A percentile compares a stretch with the other conserved stretches of the same genome.
Conservation (phyloP, 2,888 invertebrate genomes). For the Meiosimyza decipiens region DNA sequence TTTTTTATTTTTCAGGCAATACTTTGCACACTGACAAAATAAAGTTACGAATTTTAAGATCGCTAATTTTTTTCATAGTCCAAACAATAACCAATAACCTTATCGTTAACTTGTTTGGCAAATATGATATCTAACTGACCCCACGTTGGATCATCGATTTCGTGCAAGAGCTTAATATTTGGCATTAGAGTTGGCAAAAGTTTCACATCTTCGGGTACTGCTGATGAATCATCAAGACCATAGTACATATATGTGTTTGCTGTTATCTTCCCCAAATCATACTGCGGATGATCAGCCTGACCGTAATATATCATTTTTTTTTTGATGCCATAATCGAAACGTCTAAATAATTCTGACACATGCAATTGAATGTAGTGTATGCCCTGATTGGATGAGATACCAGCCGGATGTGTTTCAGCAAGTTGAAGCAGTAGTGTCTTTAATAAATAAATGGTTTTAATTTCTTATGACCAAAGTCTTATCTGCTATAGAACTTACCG, state of each 20-base stretch:
- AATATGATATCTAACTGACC: slow-evolving; percentile 61
- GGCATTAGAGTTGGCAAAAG: slow-evolving; percentile 48
- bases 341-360: slow-evolving; percentile 51
- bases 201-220: slow-evolving; percentile 48
- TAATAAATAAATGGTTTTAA: neutral
- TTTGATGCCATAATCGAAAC: slow-evolving; percentile 53
- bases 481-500: slow-evolving; percentile 41
- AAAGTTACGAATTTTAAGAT: no score
- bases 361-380: slow-evolving; percentile 56
- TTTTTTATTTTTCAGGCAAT: no score
- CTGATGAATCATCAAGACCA: slow-evolving; percentile 53
- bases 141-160: slow-evolving; percentile 54
- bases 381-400: slow-evolving; percentile 57
- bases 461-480: neutral
- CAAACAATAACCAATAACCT: slow-evolving; percentile 47
- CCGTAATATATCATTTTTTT: slow-evolving; percentile 51
- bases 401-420: slow-evolving; percentile 59
- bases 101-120: slow-evolving; percentile 55
- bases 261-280: slow-evolving; percentile 52
- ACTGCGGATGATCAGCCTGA: slow-evolving; percentile 50
- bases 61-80: slow-evolving; percentile 45
- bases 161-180: slow-evolving; percentile 47
- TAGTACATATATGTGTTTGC: slow-evolving; percentile 52
- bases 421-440: slow-evolving; percentile 55
- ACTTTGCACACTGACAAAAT: neutral